Conservation (phyloP, 2,888 invertebrate genomes). For the Ashinkailepas kermadecensis region DNA sequence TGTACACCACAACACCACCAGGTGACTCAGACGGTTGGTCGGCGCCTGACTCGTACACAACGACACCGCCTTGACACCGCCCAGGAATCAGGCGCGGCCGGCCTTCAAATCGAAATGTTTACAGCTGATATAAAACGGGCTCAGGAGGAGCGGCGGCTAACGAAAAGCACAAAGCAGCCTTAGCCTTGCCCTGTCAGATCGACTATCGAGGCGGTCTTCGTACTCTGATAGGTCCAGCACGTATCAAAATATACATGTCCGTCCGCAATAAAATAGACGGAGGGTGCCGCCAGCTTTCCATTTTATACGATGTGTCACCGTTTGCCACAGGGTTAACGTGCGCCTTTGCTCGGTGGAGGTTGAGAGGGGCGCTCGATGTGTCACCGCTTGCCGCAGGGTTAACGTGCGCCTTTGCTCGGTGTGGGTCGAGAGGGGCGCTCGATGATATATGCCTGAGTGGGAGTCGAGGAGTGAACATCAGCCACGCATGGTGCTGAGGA, state of each 20-base stretch:
- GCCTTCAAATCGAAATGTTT: background rate
- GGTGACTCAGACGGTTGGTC: background rate
- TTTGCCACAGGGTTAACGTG: background rate
- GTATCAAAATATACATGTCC: background rate
- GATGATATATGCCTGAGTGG: no score
- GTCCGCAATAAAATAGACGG: background rate
- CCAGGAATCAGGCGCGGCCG: background rate
- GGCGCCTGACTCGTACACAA: background rate
- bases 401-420: no score
- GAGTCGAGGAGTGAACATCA: no score
- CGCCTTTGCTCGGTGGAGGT: no score
- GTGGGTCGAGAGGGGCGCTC: no score
- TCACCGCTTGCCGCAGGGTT: background rate
- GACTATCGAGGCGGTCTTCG: background rate
- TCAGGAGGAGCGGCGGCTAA: background rate
- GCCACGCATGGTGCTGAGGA: no score
- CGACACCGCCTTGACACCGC: background rate
- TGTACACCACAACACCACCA: no score
- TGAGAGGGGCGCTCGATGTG: no score
- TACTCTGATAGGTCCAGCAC: background rate
- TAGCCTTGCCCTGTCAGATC: background rate
- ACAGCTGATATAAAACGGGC: background rate
- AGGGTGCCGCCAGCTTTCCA: background rate
- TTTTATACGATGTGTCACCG: background rate
- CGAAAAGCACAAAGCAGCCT: background rate